Base-by-base conservation (phyloP, 2,888 invertebrate genomes). In the Thecophora atra region DNA sequence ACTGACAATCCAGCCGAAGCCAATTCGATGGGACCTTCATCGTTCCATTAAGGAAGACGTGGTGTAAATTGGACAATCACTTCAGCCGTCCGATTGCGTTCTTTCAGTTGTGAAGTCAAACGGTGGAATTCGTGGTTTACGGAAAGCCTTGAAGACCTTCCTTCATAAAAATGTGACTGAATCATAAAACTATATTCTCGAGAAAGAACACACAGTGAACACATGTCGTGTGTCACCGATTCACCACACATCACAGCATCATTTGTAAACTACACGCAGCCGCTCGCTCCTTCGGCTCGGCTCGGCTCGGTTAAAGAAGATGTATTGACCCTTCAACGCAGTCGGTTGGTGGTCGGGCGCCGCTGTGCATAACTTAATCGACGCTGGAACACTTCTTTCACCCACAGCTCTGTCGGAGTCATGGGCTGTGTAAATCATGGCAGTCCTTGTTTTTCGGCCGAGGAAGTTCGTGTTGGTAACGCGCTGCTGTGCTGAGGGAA, bases 141-240 rank as follows among this genome's bases (percentile, higher is more conserved):
- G n/a, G 30, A 30, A 26, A 26, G 28, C 3, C 28, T 60, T 60
- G 6, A 60, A 30, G 60, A 64, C 26, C 21, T 15, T n/a, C 44
- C 54, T 42, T 42, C 30, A 67, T 56, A 67, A 83, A 79, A 83
- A 84, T 82, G n/a, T 84, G 84, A 83, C 81, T 83, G 80, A 82
- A 83, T 84, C 82, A 83, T 81, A 83, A 83, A 83, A 84, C 83
- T 83, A 83, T 83, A 82, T 82, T 82, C 81, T 82, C 82, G 78
- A 82, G 79, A 47, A 52, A 30, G 63, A 56, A 42, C 24, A 24
- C 44, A 63, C 17, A 58, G 24, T 28, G 21, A 71, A 56, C 56
- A 64, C 71, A 65, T 30, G 63, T 71, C 71, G 62, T 67, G 74
- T 73, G 73, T 71, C 72, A 72, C 66, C 68, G 60, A 69, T 73